Evolutionary conservation across 1,140 invertebrate species (phyloP), one percentile per base, ranked within the genome.

Genomic region (Glossosoma conforme): DNA sequence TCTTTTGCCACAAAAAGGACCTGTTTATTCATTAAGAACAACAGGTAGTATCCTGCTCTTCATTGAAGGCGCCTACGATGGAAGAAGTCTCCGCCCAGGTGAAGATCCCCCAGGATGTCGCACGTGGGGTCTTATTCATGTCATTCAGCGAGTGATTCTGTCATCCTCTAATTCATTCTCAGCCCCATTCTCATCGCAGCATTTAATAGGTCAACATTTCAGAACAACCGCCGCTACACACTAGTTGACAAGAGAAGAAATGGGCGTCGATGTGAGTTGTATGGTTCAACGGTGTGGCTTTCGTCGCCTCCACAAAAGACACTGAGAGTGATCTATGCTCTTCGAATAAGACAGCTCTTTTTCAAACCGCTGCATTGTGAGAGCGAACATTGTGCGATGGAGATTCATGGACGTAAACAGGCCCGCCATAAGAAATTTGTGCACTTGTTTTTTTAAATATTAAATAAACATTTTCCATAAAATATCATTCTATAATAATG

Each of bases 231-330:
- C 41, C 41, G 41, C 46, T 50, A 3, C 41, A 47, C 52, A 56
- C 46, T 13, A 21, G 40, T 28, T 46, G 54, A 56, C 50, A 57
- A 52, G 50, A 57, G 53, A 53, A 47, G 50, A 49, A 53, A 56
- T 44, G 48, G 50, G 55, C 55, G 55, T 57, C 53, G 55, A 57
- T 57, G 44, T 46, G 53, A 53, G 50, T 57, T 57, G 44, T 44
- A 57, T 41, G 40, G 37, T 49, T 57, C 44, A 40, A 57, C 44
- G 40, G 37, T 49, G 50, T 44, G 44, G 50, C 55, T 57, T 57
- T 57, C 55, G 55, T 52, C 55, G 46, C 55, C 46, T 28, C 33
- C 25, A 57, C 55, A 57, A 57, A 52, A 47, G 55, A 43, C 48
- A 41, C 44, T 17, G 32, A 18, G 41, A 48, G 33, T 57, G 55